phyloP scores from a whole-genome alignment of 2,113 vertebrate species.

The Otocyon megalotis region DNA sequence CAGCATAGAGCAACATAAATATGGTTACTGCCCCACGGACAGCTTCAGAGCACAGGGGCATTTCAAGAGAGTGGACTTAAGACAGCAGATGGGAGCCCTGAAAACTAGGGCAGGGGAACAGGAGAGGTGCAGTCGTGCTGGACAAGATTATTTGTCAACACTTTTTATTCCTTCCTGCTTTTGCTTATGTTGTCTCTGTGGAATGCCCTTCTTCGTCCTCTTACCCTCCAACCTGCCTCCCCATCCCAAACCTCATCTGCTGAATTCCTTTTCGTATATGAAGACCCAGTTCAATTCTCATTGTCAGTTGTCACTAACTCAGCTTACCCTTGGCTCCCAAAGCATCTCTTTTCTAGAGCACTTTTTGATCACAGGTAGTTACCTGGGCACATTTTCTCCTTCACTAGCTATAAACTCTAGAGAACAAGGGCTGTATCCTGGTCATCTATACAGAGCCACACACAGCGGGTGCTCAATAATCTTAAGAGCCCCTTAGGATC shows the following conservation, averaged over 20 bases:
- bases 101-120: background rate
- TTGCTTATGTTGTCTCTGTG: background rate
- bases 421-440: background rate
- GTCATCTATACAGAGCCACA: background rate
- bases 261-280: background rate
- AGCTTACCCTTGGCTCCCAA: background rate
- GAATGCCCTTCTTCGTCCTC: background rate
- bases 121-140: background rate
- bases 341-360: background rate
- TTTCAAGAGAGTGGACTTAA: background rate
- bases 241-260: background rate
- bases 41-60: background rate
- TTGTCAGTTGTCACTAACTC: background rate
- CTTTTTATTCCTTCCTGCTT: background rate
- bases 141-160: background rate
- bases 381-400: background rate
- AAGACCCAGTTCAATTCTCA: background rate
- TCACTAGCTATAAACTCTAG: background rate
- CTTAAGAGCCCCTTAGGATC: background rate
- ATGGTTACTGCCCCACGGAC: background rate
- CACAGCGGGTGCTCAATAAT: background rate
- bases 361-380: background rate
- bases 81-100: background rate
- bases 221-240: background rate
- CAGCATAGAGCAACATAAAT: constrained; percentile 34